phyloP scores from a whole-genome alignment of 2,113 vertebrate genomes.

The Plecturocebus donacophilus region DNA sequence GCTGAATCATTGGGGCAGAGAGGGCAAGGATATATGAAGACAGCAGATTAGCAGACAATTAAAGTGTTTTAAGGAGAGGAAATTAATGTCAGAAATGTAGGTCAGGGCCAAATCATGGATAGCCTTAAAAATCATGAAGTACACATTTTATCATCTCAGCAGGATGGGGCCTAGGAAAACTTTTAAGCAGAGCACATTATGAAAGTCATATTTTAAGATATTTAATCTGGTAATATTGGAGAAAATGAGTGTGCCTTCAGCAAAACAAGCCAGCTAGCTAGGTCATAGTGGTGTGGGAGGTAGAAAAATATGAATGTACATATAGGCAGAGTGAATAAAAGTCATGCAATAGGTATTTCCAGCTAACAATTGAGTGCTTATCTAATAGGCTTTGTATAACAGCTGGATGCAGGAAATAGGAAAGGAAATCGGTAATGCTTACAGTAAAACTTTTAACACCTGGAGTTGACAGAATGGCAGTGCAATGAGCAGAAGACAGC shows the following conservation, averaged over 20 bases:
- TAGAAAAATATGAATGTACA: background rate
- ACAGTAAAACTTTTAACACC: background rate
- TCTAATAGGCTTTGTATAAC: background rate
- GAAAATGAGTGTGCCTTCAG: background rate
- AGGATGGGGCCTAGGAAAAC: background rate
- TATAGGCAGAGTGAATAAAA: background rate
- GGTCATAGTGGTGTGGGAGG: background rate
- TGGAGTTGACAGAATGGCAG: too few relatives aligned
- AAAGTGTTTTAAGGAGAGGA: background rate
- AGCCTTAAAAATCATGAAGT: background rate
- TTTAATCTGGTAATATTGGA: background rate
- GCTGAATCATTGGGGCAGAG: background rate
- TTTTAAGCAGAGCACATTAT: background rate
- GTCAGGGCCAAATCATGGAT: background rate
- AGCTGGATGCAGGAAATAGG: background rate
- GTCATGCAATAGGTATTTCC: background rate
- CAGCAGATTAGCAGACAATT: background rate
- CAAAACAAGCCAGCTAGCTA: background rate
- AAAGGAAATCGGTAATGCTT: background rate
- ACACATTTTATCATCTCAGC: background rate
- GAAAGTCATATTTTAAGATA: slow-evolving; percentile 27
- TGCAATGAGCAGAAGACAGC: background rate
- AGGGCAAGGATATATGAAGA: background rate
- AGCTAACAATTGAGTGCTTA: background rate
- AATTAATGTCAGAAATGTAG: background rate